Evolutionary conservation across 2,888 invertebrate species (phyloP), one percentile per base, ranked within the genome.

Genomic region (Cheiracanthium punctorium): DNA sequence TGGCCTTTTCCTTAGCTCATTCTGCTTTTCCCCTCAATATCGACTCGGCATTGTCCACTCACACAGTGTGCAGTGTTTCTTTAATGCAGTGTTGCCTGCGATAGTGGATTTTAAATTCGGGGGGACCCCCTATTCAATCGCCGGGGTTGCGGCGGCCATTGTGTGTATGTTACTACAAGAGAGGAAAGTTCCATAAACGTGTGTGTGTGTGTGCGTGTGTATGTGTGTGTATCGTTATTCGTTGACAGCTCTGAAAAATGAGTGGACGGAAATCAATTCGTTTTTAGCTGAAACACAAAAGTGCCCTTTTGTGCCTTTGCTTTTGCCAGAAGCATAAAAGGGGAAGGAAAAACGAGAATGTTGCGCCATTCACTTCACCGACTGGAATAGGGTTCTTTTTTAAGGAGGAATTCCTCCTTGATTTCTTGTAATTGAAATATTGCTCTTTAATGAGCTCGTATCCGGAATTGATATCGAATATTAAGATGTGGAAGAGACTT

Each of bases 61-160:
- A 64, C 28, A 30, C 30, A 69, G 74, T 32, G 12, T 24, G 30
- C 65, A 17, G 12, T 5, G 20, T 7, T 41, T 29, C 7, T 37
- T 71, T 75, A 70, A 82, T 82, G 81, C 69, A 69, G 69, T n/a
- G 70, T n/a, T n/a, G n/a, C 37, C 64, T 43, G 58, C 74, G 79
- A 85, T 85, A 85, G 79, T 85, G 84, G 84, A 79, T 85, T 85
- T 85, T 85, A 85, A 85, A 85, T 85, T 79, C 64, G 84, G 67
- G 80, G 67, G n/a, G n/a, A n/a, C n/a, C n/a, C 41, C 73, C 30
- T 30, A 20, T 32, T 14, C 58, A 17, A 14, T 72, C 77, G 58
- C 41, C n/a, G 14, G 48, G 30, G 30, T 32, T 32, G 67, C 24
- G n/a, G n/a, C n/a, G n/a, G n/a, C 75, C 43, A 72, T 77, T 77